Base-by-base conservation (phyloP, 2,113 vertebrate species). In the Pelecanoides urinatrix region DNA sequence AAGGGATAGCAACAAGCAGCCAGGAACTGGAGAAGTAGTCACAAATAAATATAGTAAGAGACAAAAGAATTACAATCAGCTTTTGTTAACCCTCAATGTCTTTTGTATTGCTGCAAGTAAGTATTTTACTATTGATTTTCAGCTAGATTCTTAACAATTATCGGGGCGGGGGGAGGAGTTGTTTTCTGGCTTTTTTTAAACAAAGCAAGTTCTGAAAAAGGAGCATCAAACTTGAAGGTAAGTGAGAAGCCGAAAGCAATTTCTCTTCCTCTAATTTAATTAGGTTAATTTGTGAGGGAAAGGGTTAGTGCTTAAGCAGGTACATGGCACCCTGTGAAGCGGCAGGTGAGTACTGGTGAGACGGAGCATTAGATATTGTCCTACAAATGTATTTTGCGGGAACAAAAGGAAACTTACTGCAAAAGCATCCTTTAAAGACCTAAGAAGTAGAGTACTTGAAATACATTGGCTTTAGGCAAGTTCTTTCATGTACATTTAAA, bases 401-500 rank as follows among this genome's bases (percentile, higher is more conserved):
- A 96, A 94, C 72, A 85, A 89, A 96, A 73, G 56, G 40, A 86
- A 83, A 89, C 34, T 52, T 77, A 59, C 52, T 71, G 56, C 73
- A 94, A 91, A 92, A 85, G 27, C 58, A 56, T 59, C 15, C 12
- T 94, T 81, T 86, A 94, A 95, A 87, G 52, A 55, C 52, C 30
- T 78, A 78, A 71, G 38, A 80, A 84, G 47, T 62, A 47, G 61
- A 94, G 40, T 68, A 61, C 62, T 92, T 90, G 91, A 94, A 95
- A 78, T 90, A 91, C 50, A 68, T 19, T 65, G 70, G 49, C 93
- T 96, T 91, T 85, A 81, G 84, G 91, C 84, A 65, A 96, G 89
- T 75, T 84, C 80, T 96, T 95, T 95, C 77, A 89, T 91, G 94
- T 91, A 87, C 82, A n/a, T 95, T 97, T 97, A 97, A 96, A 96